Conservation (phyloP, 2,797 vertebrate species). For the Onychomys leucogaster region DNA sequence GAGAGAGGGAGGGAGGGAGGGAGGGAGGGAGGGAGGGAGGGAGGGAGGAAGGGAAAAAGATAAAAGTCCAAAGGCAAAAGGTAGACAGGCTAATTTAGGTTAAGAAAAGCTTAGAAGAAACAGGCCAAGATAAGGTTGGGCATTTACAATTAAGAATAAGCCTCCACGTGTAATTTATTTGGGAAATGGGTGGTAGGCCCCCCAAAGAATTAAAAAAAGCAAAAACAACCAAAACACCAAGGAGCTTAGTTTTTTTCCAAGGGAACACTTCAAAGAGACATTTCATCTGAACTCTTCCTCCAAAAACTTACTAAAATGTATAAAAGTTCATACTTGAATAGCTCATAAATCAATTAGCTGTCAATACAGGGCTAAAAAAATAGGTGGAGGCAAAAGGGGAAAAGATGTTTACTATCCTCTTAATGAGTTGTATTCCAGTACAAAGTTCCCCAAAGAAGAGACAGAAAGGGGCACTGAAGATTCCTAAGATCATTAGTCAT, state of each 20-base stretch:
- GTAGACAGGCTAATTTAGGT: too few relatives aligned
- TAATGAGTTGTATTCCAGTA: neutral
- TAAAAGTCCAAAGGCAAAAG: too few relatives aligned
- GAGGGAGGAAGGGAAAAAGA: too few relatives aligned
- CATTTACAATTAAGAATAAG: too few relatives aligned
- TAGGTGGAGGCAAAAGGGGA: neutral
- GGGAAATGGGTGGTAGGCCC: too few relatives aligned
- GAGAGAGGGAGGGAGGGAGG: too few relatives aligned
- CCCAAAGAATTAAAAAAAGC: too few relatives aligned
- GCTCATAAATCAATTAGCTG: neutral
- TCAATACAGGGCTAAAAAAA: neutral
- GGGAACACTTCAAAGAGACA: neutral
- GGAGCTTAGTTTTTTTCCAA: neutral
- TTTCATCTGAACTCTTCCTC: neutral
- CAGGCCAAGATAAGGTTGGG: too few relatives aligned
- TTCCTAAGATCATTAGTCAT: neutral
- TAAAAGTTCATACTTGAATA: neutral
- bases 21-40: too few relatives aligned
- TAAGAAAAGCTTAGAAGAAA: too few relatives aligned
- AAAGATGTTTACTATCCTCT: conserved; percentile 19
- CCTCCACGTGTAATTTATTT: too few relatives aligned
- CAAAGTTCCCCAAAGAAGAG: neutral
- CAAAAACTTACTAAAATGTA: neutral
- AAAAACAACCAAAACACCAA: neutral
- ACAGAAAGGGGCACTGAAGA: neutral